phyloP scores from a whole-genome alignment of 2,888 invertebrate species.

The Stramonita haemastoma region DNA sequence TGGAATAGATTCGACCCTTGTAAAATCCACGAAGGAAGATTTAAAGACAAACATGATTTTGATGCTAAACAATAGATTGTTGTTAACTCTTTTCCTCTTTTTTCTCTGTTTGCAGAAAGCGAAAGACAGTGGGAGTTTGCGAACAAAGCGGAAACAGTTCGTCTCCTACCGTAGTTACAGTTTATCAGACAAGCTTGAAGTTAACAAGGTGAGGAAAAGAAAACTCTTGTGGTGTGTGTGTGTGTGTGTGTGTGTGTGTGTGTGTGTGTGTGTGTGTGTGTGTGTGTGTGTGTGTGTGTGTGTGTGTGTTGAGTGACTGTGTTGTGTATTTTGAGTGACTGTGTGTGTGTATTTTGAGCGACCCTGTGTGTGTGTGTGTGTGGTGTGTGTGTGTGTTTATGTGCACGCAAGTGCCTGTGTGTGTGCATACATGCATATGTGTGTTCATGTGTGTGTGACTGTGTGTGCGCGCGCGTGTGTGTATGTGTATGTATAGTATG shows the following conservation, averaged over 20 bases:
- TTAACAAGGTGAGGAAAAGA: constrained; percentile 61
- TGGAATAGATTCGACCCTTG: no score
- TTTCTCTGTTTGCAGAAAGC: constrained; percentile 56
- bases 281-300: no score
- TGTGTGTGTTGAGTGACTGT: not conserved
- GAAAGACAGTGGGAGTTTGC: constrained; percentile 49
- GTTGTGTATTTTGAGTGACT: not conserved
- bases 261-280: not conserved
- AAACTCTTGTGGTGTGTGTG: not conserved
- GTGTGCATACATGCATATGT: not conserved
- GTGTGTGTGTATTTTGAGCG: not conserved
- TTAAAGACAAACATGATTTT: not conserved
- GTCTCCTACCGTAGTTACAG: constrained; percentile 52
- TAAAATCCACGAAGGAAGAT: no score
- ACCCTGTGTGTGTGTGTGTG: not conserved
- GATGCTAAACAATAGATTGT: not conserved
- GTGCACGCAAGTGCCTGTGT: not conserved
- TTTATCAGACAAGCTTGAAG: constrained; percentile 66
- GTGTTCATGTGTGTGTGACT: not conserved
- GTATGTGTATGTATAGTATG: no score
- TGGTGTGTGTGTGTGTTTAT: not conserved
- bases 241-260: not conserved
- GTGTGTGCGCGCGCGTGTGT: not conserved
- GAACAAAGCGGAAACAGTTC: constrained; percentile 55
- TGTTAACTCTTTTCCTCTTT: not conserved